Conservation (phyloP, 2,888 invertebrate genomes). For the Villa cingulata region DNA sequence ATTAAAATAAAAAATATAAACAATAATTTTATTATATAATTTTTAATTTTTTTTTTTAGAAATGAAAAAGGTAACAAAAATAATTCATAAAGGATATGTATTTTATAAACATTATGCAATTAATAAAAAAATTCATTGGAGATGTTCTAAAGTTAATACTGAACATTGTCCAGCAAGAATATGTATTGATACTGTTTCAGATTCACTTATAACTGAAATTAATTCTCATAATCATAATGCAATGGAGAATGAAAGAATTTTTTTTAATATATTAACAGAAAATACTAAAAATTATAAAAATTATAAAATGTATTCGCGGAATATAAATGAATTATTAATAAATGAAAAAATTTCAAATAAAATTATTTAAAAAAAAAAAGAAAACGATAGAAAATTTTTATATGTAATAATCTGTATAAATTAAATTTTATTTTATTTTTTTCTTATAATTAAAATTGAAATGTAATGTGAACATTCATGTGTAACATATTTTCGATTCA, state of each 20-base stretch:
- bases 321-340: too few species aligned
- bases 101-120: conserved; percentile 12
- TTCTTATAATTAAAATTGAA: too few species aligned
- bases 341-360: background rate
- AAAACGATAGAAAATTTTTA: too few species aligned
- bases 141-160: conserved; percentile 8
- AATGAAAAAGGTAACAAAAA: background rate
- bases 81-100: conserved; percentile 8
- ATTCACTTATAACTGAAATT: conserved; percentile 3
- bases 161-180: conserved; percentile 11
- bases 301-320: too few species aligned
- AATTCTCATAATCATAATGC: conserved; percentile 9
- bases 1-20: background rate
- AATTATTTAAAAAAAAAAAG: too few species aligned
- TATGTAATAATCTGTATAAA: too few species aligned
- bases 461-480: too few species aligned
- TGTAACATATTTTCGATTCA: too few species aligned
- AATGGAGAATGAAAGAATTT: too few species aligned
- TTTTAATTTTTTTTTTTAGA: conserved; percentile 2
- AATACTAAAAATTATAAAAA: too few species aligned
- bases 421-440: too few species aligned
- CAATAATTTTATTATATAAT: background rate
- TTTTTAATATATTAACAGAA: too few species aligned
- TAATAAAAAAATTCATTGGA: conserved; percentile 9
- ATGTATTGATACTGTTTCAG: background rate